A percentile compares a stretch with the other conserved stretches of the same genome.
Conservation (phyloP, 2,888 invertebrate genomes). For the Chymomyza procnemis region DNA sequence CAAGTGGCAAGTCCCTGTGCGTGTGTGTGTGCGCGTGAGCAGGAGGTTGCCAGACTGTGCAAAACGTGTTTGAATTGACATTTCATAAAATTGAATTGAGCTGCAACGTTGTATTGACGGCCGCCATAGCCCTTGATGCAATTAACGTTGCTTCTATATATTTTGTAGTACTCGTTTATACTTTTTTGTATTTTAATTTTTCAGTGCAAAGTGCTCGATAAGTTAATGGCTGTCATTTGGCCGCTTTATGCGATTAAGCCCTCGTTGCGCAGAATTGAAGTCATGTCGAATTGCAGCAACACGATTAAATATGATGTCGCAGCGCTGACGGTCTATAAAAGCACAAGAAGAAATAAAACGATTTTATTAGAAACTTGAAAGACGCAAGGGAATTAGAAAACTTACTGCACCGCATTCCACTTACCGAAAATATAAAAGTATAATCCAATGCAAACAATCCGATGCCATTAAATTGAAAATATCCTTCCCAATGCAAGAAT, state of each 20-base stretch:
- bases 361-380: too few species aligned
- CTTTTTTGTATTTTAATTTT: not conserved
- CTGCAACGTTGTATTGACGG: slow-evolving; percentile 7
- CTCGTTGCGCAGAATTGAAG: slow-evolving; percentile 67
- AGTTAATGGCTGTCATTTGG: not conserved
- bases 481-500: slow-evolving; percentile 78
- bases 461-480: slow-evolving; percentile 77
- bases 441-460: slow-evolving; percentile 78
- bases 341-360: not conserved
- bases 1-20: not conserved
- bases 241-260: slow-evolving; percentile 59
- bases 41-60: slow-evolving; percentile 4
- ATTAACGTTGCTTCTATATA: slow-evolving; percentile 31
- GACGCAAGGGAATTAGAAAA: too few species aligned
- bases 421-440: slow-evolving; percentile 78
- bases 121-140: slow-evolving; percentile 43
- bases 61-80: slow-evolving; percentile 66
- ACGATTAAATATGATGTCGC: slow-evolving; percentile 78
- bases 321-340: slow-evolving; percentile 76
- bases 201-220: not conserved
- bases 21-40: slow-evolving; percentile 29
- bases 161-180: not conserved
- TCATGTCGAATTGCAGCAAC: slow-evolving; percentile 78
- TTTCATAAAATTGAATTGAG: slow-evolving; percentile 61
- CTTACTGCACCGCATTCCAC: slow-evolving; percentile 8